Conservation (phyloP, 1,140 invertebrate species). For the Hycleus phaleratus region DNA sequence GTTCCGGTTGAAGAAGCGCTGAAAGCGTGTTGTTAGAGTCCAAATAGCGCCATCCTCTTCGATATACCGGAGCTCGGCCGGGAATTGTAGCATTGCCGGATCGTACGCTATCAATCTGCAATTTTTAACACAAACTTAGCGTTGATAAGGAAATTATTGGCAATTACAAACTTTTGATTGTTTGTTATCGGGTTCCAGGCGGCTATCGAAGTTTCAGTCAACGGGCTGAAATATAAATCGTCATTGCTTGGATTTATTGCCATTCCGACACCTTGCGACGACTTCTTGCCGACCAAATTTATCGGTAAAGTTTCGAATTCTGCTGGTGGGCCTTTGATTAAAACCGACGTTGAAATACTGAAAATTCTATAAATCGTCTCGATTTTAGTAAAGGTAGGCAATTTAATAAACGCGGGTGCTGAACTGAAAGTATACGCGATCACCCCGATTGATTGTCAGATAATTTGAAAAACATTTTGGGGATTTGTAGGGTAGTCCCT, state of each 20-base stretch:
- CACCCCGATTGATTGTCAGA: no score
- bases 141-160: not conserved
- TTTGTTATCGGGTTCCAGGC: conserved; percentile 66
- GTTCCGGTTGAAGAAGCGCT: conserved; percentile 64
- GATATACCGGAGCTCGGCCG: conserved; percentile 59
- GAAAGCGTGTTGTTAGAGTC: conserved; percentile 62
- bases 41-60: conserved; percentile 60
- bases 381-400: no score
- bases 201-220: conserved; percentile 69
- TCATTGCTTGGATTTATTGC: conserved; percentile 60
- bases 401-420: no score
- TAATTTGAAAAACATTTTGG: no score
- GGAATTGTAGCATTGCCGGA: conserved; percentile 62
- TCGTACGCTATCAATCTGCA: conserved; percentile 60
- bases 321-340: conserved; percentile 59
- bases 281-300: conserved; percentile 67
- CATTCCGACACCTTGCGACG: conserved; percentile 69
- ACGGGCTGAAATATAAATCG: conserved; percentile 63
- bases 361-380: conserved; percentile 49
- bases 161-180: conserved; percentile 47
- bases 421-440: no score
- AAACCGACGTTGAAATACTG: conserved; percentile 61
- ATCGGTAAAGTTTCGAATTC: conserved; percentile 64
- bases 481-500: no score
- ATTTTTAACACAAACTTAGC: conserved; percentile 12